Base-by-base conservation (phyloP, 2,113 vertebrate species). In the Sapayoa aenigma region DNA sequence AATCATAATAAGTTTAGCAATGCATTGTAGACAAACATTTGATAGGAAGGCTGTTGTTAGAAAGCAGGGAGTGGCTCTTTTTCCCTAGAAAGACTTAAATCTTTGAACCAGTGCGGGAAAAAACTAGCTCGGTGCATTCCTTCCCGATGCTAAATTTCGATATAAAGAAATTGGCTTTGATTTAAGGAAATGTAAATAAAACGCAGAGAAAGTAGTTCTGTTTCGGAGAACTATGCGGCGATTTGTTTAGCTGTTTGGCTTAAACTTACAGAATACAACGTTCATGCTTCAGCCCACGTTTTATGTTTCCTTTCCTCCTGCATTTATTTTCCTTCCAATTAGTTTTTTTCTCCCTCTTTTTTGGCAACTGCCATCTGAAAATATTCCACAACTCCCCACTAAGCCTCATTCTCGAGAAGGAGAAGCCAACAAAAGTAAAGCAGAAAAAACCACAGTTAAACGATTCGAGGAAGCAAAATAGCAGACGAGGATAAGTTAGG, bases 1-100 rank as follows among this genome's bases (percentile, higher is more conserved):
- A 86, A 72, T 87, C 91, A 92, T 90, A 84, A 33, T 39, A 81
- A 86, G 71, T 93, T 89, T 71, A 93, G 80, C 91, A 90, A 72
- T 67, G 33, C 49, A 31, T 42, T 84, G 80, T 56, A 86, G 79
- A 69, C 60, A 87, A 94, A 89, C 68, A 73, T 84, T 93, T 84
- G 50, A 82, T 84, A 87, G 69, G 52, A 84, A 94, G 13, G 30
- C 46, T 77, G 80, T 91, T 90, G 78, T 62, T 96, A 94, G 94
- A 94, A 96, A 80, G 81, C 86, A 67, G 81, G 95, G 75, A 94
- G 84, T 82, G 79, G 74, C 79, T 87, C 50, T 72, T 60, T 63
- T 88, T 93, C 58, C 93, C 91, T 97, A 53, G 85, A 96, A 96
- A 93, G 69, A 93, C 87, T 53, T 35, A 59, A 65, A 73, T 65